Evolutionary conservation across 2,113 vertebrate species (phyloP).

Genomic region (Mormoops blainvillei): DNA sequence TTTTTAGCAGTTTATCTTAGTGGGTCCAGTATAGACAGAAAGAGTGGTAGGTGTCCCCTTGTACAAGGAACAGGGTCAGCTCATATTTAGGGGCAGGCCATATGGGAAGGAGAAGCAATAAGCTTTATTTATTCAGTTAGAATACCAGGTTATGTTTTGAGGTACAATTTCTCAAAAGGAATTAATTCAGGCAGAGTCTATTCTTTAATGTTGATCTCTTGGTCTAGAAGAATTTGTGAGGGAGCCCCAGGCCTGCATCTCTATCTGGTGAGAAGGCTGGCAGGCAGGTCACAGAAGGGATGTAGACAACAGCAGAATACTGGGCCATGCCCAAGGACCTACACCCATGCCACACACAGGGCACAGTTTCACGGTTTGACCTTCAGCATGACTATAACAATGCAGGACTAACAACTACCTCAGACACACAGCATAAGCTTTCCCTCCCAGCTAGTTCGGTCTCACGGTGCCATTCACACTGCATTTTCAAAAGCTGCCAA

Average conservation of each 20-base stretch:
- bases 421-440: neutral
- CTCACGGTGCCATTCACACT: neutral
- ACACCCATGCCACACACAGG: neutral
- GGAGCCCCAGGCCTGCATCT: neutral
- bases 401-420: neutral
- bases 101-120: neutral
- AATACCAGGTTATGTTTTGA: neutral
- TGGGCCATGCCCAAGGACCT: neutral
- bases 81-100: neutral
- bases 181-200: neutral
- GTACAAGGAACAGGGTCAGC: neutral
- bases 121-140: neutral
- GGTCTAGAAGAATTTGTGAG: neutral
- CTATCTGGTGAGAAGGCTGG: neutral
- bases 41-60: neutral
- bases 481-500: neutral
- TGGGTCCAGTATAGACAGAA: neutral
- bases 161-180: neutral
- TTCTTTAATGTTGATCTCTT: neutral
- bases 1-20: neutral
- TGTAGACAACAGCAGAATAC: neutral
- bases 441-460: neutral
- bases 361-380: fast-evolving
- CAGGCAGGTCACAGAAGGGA: neutral
- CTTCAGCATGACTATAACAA: neutral